Evolutionary conservation across 2,797 vertebrate genomes (phyloP).

Genomic region (Sebastes reedi): DNA sequence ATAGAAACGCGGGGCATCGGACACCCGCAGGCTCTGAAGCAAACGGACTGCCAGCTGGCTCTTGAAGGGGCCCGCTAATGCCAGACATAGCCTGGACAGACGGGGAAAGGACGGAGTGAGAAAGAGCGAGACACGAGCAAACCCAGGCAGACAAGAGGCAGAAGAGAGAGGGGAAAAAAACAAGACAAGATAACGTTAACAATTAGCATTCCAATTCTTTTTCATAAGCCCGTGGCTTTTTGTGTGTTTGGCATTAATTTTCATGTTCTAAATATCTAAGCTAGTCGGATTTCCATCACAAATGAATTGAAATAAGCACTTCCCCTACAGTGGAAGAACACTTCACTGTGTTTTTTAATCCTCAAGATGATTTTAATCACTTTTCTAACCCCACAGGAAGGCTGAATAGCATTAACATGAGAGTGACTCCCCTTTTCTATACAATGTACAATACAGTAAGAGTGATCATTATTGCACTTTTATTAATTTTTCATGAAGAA

Average conservation of each 20-base stretch:
- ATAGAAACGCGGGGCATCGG: constrained; percentile 94
- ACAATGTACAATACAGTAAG: not conserved
- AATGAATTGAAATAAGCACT: not conserved
- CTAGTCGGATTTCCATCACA: not conserved
- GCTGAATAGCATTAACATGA: not conserved
- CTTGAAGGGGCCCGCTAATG: constrained; percentile 85
- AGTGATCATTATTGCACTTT: not conserved
- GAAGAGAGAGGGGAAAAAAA: not conserved
- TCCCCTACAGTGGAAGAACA: not conserved
- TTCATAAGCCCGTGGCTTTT: not conserved
- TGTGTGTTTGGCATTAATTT: not conserved
- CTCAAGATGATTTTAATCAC: not conserved
- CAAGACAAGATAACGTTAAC: not conserved
- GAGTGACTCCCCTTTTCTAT: not conserved
- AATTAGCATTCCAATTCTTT: not conserved
- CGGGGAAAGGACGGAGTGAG: constrained; percentile 26
- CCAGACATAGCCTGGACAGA: constrained; percentile 84
- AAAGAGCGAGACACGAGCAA: constrained; percentile 21
- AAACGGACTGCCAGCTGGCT: constrained; percentile 91
- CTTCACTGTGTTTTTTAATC: not conserved
- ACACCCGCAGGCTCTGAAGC: constrained; percentile 90
- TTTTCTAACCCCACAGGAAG: not conserved
- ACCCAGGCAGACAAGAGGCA: constrained; percentile 28
- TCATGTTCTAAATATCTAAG: not conserved
- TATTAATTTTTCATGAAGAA: constrained; percentile 18